Evolutionary conservation across 2,113 vertebrate genomes (phyloP).

Genomic region (Mastomys coucha): DNA sequence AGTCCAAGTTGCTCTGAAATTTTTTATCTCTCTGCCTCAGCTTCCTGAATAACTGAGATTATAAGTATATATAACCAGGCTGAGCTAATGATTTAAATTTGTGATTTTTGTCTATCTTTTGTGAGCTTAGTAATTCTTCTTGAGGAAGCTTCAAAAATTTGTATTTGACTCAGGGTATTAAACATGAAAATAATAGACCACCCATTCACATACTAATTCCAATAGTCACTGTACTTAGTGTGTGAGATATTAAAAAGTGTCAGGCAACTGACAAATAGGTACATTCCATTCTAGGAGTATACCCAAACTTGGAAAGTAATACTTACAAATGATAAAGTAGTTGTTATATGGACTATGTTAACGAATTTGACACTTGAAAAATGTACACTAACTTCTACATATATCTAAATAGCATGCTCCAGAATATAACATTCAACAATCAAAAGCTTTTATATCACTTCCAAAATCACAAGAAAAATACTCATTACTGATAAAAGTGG

Average conservation of each 20-base stretch:
- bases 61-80: neutral
- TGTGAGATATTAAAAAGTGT: neutral
- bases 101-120: neutral
- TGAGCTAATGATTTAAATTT: neutral
- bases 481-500: neutral
- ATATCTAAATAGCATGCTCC: neutral
- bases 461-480: neutral
- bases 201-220: neutral
- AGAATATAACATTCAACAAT: neutral
- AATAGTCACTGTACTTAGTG: neutral
- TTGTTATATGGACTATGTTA: neutral
- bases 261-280: neutral
- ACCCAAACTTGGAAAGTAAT: neutral
- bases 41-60: neutral
- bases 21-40: neutral
- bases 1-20: no score
- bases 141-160: neutral
- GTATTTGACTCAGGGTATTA: neutral
- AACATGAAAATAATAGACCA: neutral
- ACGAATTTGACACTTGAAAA: slow-evolving; percentile 8
- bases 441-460: neutral
- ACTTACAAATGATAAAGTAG: neutral
- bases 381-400: neutral
- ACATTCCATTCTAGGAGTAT: neutral
- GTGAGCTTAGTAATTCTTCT: neutral